Percentiles rank a stretch among this genome's conserved stretches.
These are phyloP conservation scores for Chironomus tentans DNA, from an alignment of 2,888 invertebrate genomes.

Conservation along the genomic window DNA sequence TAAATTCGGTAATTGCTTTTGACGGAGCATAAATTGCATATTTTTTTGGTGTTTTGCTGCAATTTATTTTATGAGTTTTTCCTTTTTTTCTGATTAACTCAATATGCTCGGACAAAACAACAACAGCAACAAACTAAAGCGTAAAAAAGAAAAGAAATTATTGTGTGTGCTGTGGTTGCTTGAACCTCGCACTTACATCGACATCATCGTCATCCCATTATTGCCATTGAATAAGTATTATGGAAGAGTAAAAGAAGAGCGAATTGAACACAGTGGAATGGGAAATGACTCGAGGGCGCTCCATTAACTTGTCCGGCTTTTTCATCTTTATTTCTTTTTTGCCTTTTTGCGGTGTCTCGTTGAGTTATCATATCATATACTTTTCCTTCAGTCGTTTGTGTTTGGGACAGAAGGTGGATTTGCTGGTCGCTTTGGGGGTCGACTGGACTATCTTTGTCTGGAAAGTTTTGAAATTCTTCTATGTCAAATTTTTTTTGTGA, in stretches of 20 bases:
- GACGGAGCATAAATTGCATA: constrained; percentile 15
- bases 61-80: constrained; percentile 22
- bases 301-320: constrained; percentile 19
- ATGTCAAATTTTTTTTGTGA: no score
- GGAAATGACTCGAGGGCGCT: constrained; percentile 23
- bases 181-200: neutral
- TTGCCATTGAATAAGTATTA: neutral
- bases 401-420: no score
- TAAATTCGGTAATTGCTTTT: constrained; percentile 27
- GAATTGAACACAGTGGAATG: neutral
- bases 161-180: neutral
- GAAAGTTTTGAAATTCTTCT: no score
- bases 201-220: neutral
- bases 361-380: constrained; percentile 25
- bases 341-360: constrained; percentile 20
- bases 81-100: no score
- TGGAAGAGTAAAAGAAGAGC: no score
- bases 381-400: neutral
- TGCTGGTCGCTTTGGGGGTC: no score
- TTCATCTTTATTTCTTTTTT: neutral
- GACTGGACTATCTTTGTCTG: no score
- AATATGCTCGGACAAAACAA: no score
- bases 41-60: constrained; percentile 13
- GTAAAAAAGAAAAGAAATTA: neutral
- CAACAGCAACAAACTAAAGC: neutral